Evolutionary conservation across 64 coral and sea anemone genomes (phyloP), one percentile per base, ranked within the genome.

Genomic region (Acropora yongei): DNA sequence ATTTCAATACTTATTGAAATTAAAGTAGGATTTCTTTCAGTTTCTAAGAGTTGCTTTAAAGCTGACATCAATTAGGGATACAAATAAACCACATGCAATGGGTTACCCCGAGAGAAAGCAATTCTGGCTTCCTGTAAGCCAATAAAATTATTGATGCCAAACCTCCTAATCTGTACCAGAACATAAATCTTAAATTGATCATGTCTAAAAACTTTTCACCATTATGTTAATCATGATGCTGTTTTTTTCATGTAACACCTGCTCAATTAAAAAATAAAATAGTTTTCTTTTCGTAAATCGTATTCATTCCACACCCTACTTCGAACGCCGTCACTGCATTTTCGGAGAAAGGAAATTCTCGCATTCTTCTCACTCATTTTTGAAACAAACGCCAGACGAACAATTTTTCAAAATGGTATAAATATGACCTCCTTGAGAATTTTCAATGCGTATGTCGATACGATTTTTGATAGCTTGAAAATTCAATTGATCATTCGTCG

Each of bases 251-350:
- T 30, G 11, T 3, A 14, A 60, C 79, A 81, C 51, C 79, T 81
- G 79, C 79, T 7, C 9, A 11, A 57, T 78, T 7, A 1, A 63
- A 81, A 19, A 81, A 81, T 19, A 81, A 1, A 60, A 81, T 81
- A 51, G 51, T 41, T 53, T 41, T 2, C 30, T 50, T 20, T 61
- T 42, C 8, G 10, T 14, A 58, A 50, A 60, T 60, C 40, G 20
- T 81, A 40, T 43, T 61, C 79, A 81, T 42, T 60, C 51, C 51
- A 63, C 79, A 58, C 79, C 79, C 79, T 14, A 58, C 53, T 81
- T 81, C 51, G 79, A 81, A 81, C 39, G 51, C 39, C 79, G 79
- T 81, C 55, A 57, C 79, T 81, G 51, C 79, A 55, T 39, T 41
- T 81, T 81, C 51, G 79, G 20, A 81, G 79, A 50, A 58, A 30